Evolutionary conservation across 2,888 invertebrate species (phyloP).

Genomic region (Lycocerus yunnanus): DNA sequence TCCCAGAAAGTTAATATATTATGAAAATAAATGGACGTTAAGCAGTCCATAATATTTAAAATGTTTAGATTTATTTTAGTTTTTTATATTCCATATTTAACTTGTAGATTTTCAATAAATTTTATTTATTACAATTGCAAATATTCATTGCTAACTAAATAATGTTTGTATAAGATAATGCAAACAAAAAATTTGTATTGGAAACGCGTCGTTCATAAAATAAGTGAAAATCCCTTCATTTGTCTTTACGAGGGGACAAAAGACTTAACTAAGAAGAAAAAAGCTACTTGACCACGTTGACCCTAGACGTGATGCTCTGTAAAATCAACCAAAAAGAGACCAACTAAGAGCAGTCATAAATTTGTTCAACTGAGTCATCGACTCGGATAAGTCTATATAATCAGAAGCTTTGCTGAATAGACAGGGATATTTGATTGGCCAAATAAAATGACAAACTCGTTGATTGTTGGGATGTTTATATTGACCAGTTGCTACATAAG

Average conservation of each 20-base stretch:
- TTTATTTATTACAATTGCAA: background rate
- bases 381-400: conserved; percentile 24
- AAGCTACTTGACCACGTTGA: conserved; percentile 36
- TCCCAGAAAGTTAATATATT: background rate
- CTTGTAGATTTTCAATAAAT: background rate
- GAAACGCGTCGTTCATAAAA: conserved; percentile 48
- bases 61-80: background rate
- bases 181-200: conserved; percentile 18
- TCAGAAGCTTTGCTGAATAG: conserved; percentile 38
- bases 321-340: conserved; percentile 43
- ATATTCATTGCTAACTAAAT: background rate
- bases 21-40: background rate
- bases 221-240: conserved; percentile 55
- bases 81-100: background rate
- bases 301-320: conserved; percentile 41
- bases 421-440: conserved; percentile 23
- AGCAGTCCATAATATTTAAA: background rate
- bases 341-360: conserved; percentile 44
- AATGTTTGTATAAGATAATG: background rate
- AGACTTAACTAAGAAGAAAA: conserved; percentile 52
- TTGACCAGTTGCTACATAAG: background rate
- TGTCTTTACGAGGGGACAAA: conserved; percentile 53
- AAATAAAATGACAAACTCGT: background rate
- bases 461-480: background rate
- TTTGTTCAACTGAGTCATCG: conserved; percentile 44